Evolutionary conservation across 2,888 invertebrate genomes (phyloP), one percentile per base, ranked within the genome.

Genomic region (Hybos culiciformis): DNA sequence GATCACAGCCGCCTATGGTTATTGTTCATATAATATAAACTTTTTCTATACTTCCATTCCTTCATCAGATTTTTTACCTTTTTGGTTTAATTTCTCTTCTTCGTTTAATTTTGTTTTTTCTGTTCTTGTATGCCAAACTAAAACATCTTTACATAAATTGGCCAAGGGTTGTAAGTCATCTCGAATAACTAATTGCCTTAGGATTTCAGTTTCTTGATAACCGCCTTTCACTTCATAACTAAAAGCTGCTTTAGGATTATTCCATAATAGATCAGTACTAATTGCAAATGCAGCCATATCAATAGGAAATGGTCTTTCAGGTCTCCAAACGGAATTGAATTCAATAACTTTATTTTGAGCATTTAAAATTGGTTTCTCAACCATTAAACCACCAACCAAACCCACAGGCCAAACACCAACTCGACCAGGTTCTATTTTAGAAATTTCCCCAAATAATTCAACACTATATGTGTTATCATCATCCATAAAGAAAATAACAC

Each of bases 221-320:
- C 97, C 97, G 44, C 87, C 78, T 55, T 83, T 80, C 45, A 88
- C 87, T 51, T 83, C 79, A 55, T 83, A 83, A 0, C 84, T 82
- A 65, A 98, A 92, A 48, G 70, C 68, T 0, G 85, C 87, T 31
- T 82, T 72, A 0, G 80, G 77, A 54, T 80, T 75, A 15, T 76
- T 70, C 5, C 84, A 63, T 37, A 92, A 72, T 43, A 87, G 66
- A 15, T 79, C 76, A 3, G 86, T 67, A 60, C 87, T 88, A 32
- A 93, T 80, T 7, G 86, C 92, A 60, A 94, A 96, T 0, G 91
- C 94, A 1, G 97, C 97, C 97, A 98, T 98, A 59, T 98, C 97
- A 29, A 94, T 79, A 1, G 97, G 93, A 70, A 96, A 98, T 0
- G 86, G 83, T 47, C 97, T 71, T 53, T 88, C 80, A 0, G 92